These are phyloP conservation scores for Coptotermes formosanus DNA, from an alignment of 1,140 invertebrate species.

Conservation along the genomic window DNA sequence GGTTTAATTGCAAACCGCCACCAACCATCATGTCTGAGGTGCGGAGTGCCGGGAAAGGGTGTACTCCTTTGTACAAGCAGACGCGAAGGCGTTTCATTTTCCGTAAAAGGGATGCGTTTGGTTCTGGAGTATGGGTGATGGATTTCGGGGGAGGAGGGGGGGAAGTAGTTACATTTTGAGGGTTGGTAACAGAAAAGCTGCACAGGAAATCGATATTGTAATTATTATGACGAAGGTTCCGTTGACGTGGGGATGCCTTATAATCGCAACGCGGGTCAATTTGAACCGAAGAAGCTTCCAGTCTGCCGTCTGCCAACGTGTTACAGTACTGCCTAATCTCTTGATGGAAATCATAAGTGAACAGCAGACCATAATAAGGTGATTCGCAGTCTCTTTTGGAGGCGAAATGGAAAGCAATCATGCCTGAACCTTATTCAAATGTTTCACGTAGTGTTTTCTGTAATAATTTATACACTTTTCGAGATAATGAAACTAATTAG, in stretches of 20 bases:
- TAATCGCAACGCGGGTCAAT: background rate
- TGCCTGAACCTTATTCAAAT: too few relatives aligned
- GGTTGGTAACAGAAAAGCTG: background rate
- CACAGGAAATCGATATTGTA: background rate
- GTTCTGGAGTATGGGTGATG: background rate
- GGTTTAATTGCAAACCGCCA: slow-evolving; percentile 4
- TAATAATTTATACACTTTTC: too few relatives aligned
- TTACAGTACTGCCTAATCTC: too few relatives aligned
- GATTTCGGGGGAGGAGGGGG: background rate
- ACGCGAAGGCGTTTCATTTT: background rate
- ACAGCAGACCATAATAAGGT: too few relatives aligned
- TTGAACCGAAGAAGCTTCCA: background rate
- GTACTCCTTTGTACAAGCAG: background rate
- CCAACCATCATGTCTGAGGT: background rate
- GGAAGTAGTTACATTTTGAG: background rate
- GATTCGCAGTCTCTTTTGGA: too few relatives aligned
- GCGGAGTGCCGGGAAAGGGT: background rate
- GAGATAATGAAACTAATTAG: too few relatives aligned
- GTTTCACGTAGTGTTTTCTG: too few relatives aligned
- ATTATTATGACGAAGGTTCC: background rate
- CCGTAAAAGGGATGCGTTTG: slow-evolving; percentile 2
- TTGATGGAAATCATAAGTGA: too few relatives aligned
- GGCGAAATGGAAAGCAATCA: too few relatives aligned
- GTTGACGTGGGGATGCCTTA: background rate
- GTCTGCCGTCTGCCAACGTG: background rate